Evolutionary conservation across 2,797 vertebrate genomes (phyloP).

Genomic region (Gallinago stenura): DNA sequence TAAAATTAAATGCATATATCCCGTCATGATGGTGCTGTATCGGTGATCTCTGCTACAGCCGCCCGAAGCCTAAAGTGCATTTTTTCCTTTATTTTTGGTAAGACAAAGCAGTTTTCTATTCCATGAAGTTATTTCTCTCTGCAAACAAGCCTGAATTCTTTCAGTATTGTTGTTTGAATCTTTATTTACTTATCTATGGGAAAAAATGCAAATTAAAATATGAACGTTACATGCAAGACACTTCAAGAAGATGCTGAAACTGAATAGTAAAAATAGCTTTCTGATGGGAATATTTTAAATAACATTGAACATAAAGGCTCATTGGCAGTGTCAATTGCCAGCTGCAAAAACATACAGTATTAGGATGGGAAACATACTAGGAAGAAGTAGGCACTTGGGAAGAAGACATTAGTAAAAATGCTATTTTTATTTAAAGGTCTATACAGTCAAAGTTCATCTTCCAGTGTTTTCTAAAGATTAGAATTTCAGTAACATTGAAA

Average conservation of each 20-base stretch:
- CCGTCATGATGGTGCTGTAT: background rate
- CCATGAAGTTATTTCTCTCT: background rate
- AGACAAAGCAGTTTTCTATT: background rate
- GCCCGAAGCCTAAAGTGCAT: background rate
- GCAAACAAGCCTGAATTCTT: slow-evolving; percentile 22
- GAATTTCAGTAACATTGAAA: background rate
- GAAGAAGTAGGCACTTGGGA: slow-evolving; percentile 65
- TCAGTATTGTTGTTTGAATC: slow-evolving; percentile 21
- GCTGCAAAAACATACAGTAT: slow-evolving; percentile 70
- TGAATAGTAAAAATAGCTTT: slow-evolving; percentile 79
- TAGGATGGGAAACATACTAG: slow-evolving; percentile 57
- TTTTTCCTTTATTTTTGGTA: background rate
- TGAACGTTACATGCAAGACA: slow-evolving; percentile 57
- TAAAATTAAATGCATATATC: background rate
- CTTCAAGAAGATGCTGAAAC: slow-evolving; percentile 70
- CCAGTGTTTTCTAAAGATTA: slow-evolving; percentile 22
- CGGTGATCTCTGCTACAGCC: background rate
- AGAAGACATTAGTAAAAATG: slow-evolving; percentile 42
- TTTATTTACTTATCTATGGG: slow-evolving; percentile 66
- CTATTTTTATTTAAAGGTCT: slow-evolving; percentile 63
- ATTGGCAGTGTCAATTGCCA: slow-evolving; percentile 66
- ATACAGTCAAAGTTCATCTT: slow-evolving; percentile 55
- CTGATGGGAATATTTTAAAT: slow-evolving; percentile 72
- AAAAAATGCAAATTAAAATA: slow-evolving; percentile 75
- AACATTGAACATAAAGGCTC: slow-evolving; percentile 73